Percentiles rank a stretch among this genome's conserved stretches.
These are phyloP conservation scores for Cercocebus atys DNA, from an alignment of 2,113 vertebrate species.

Conservation along the genomic window DNA sequence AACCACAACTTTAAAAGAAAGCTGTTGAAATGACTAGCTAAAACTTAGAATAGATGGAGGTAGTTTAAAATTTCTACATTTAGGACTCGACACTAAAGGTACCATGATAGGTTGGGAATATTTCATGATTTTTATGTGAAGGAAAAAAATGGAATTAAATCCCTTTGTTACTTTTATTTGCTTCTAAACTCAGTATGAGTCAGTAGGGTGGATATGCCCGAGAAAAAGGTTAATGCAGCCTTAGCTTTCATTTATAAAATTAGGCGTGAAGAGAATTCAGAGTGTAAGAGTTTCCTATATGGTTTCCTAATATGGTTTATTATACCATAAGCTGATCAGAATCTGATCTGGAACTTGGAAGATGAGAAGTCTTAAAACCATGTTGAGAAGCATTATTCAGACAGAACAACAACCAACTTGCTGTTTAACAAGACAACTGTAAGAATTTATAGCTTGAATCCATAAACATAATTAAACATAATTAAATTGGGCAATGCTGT, in stretches of 20 bases:
- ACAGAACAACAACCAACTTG: background rate
- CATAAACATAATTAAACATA: background rate
- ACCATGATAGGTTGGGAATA: background rate
- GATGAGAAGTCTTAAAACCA: background rate
- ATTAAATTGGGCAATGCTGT: background rate
- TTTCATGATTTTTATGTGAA: background rate
- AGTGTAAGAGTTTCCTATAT: background rate
- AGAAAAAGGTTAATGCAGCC: background rate
- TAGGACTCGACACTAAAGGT: background rate
- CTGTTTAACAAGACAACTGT: background rate
- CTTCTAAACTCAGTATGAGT: background rate
- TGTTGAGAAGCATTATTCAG: background rate
- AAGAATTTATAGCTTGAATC: background rate
- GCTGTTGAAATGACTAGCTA: background rate
- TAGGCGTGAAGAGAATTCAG: background rate
- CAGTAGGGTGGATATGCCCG: background rate
- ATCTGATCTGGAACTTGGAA: background rate
- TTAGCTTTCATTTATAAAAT: background rate
- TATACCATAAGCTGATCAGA: background rate
- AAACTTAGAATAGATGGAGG: background rate
- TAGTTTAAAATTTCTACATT: background rate
- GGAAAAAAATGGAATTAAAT: background rate
- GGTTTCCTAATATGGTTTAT: background rate
- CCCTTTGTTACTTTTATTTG: constrained; percentile 13
- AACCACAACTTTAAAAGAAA: background rate